Conservation (phyloP, 2,888 invertebrate genomes). For the Hemistola chrysoprasaria region DNA sequence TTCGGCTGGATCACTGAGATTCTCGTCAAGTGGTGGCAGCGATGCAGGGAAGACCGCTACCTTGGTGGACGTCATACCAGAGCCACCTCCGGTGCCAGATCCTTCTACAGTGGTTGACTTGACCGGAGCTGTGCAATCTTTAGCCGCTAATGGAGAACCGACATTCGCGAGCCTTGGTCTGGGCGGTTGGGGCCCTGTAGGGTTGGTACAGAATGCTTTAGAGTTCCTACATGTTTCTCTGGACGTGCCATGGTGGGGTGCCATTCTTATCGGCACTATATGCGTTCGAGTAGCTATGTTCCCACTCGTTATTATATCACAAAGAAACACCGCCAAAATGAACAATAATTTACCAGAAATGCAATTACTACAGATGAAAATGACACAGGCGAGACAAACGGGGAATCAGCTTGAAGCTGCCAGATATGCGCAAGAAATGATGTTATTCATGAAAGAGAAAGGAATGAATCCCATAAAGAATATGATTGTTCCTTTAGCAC, state of each 20-base stretch:
- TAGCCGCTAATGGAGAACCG: slow-evolving; percentile 85
- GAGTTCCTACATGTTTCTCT: slow-evolving; percentile 91
- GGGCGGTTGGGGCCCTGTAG: slow-evolving; percentile 91
- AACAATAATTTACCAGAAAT: slow-evolving; percentile 93
- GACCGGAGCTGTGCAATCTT: slow-evolving; percentile 61
- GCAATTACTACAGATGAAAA: slow-evolving; percentile 89
- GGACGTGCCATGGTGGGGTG: slow-evolving; percentile 96
- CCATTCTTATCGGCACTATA: slow-evolving; percentile 91
- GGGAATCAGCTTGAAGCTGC: slow-evolving; percentile 92
- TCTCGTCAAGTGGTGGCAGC: slow-evolving; percentile 52
- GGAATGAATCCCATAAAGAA: slow-evolving; percentile 91
- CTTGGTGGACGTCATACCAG: slow-evolving; percentile 64
- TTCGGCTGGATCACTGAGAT: slow-evolving; percentile 59
- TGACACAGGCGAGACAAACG: slow-evolving; percentile 92
- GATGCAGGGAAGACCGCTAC: slow-evolving; percentile 52
- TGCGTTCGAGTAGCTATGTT: slow-evolving; percentile 89
- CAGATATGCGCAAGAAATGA: slow-evolving; percentile 89
- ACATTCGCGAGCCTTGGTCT: slow-evolving; percentile 91
- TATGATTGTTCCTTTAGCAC: slow-evolving; percentile 88
- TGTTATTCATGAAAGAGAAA: slow-evolving; percentile 91
- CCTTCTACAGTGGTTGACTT: slow-evolving; percentile 50
- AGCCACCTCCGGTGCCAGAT: slow-evolving; percentile 72
- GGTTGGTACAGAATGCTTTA: slow-evolving; percentile 89
- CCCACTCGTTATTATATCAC: slow-evolving; percentile 92
- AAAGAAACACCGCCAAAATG: slow-evolving; percentile 91